These are phyloP conservation scores for Drosophila formosana DNA, from an alignment of 2,888 invertebrate genomes.

Conservation along the genomic window DNA sequence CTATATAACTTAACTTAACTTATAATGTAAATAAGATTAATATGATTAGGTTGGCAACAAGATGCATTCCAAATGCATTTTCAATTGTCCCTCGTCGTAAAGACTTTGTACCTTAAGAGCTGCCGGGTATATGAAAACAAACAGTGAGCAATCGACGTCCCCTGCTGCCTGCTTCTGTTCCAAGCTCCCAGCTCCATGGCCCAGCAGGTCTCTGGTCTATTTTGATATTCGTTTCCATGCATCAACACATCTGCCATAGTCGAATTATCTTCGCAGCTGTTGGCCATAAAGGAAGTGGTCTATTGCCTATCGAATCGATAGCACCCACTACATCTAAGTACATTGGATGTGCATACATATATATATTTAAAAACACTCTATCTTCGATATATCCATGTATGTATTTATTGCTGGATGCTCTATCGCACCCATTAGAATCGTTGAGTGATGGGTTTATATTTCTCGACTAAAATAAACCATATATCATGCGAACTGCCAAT, in stretches of 20 bases:
- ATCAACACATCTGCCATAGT: slow-evolving; percentile 57
- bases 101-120: background rate
- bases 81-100: background rate
- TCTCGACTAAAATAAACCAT: slow-evolving; percentile 62
- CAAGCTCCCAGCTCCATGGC: slow-evolving; percentile 7
- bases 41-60: background rate
- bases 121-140: slow-evolving; percentile 32
- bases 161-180: background rate
- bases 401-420: slow-evolving; percentile 11
- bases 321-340: slow-evolving; percentile 38
- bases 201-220: slow-evolving; percentile 35
- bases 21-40: no score
- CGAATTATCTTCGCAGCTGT: slow-evolving; percentile 59
- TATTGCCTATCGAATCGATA: slow-evolving; percentile 52
- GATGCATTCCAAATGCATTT: background rate
- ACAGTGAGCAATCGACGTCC: slow-evolving; percentile 25
- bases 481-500: slow-evolving; percentile 47
- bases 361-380: slow-evolving; percentile 4
- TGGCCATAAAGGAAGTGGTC: slow-evolving; percentile 72
- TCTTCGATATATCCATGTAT: background rate
- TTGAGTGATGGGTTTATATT: slow-evolving; percentile 67
- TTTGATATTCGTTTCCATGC: slow-evolving; percentile 53
- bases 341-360: background rate
- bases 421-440: slow-evolving; percentile 34
- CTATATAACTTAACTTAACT: no score